These are phyloP conservation scores for Apostichopus parvimensis DNA, from an alignment of 35 echinoderm and acorn worm genomes.

Conservation along the genomic window DNA sequence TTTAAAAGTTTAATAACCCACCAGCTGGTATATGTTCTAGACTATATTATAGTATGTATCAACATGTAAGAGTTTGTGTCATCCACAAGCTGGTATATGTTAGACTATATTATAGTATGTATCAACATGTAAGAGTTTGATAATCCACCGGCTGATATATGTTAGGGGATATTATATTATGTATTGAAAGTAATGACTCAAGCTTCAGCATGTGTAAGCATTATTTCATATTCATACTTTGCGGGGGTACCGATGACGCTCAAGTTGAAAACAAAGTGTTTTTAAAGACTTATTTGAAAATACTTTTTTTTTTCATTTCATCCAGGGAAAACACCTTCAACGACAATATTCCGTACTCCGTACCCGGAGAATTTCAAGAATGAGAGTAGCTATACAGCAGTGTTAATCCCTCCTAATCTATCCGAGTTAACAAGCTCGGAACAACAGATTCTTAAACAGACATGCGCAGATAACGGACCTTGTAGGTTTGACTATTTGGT, in stretches of 20 bases:
- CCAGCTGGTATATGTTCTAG: too few species aligned
- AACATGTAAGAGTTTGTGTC: too few species aligned
- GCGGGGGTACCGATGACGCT: not conserved
- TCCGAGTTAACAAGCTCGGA: not conserved
- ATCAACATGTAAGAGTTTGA: too few species aligned
- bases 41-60: too few species aligned
- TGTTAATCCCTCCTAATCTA: not conserved
- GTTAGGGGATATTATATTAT: too few species aligned
- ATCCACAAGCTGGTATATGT: too few species aligned
- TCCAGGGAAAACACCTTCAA: not conserved
- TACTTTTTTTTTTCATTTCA: not conserved
- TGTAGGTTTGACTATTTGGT: constrained; percentile 29
- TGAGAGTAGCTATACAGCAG: not conserved
- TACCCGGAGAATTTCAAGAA: not conserved
- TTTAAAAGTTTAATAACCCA: too few species aligned
- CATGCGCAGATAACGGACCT: constrained; percentile 18
- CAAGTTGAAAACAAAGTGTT: not conserved
- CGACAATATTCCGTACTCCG: not conserved
- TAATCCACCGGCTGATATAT: too few species aligned
- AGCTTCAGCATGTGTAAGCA: too few species aligned
- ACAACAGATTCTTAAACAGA: not conserved
- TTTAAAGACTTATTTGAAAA: not conserved
- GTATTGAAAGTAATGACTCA: too few species aligned
- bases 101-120: too few species aligned
- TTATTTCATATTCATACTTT: not conserved